phyloP scores from a whole-genome alignment of 2,113 vertebrate species.

The Drymodes brunneopygia region DNA sequence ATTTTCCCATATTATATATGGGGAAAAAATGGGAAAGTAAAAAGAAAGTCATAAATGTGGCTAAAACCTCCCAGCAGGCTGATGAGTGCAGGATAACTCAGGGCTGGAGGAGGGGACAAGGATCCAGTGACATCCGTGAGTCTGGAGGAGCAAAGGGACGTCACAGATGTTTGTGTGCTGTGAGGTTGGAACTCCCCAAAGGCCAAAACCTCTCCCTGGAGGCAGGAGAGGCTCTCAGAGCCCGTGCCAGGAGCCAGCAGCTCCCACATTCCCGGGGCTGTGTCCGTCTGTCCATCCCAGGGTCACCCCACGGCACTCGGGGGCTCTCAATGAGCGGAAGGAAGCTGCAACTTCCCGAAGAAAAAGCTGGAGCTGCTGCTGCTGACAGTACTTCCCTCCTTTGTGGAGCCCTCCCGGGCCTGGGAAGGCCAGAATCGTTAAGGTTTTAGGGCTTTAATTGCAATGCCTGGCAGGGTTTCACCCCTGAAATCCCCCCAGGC shows the following conservation, averaged over 20 bases:
- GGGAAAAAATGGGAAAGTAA: rapidly evolving
- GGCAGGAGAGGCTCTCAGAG: not conserved
- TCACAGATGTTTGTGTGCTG: not conserved
- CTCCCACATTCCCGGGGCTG: not conserved
- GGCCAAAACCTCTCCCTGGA: not conserved
- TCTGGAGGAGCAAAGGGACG: not conserved
- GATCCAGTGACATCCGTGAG: rapidly evolving
- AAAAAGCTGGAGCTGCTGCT: not conserved
- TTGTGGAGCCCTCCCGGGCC: not conserved
- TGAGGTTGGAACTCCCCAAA: not conserved
- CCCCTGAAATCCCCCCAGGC: not conserved
- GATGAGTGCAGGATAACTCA: not conserved
- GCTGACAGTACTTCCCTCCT: constrained; percentile 12
- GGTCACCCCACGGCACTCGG: rapidly evolving
- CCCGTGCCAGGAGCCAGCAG: not conserved
- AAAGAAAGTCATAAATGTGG: not conserved
- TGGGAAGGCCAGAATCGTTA: rapidly evolving
- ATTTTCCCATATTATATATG: not conserved
- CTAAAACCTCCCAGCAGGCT: not conserved
- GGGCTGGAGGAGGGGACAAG: not conserved
- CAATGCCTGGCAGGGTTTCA: not conserved
- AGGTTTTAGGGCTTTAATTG: not conserved
- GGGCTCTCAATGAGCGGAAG: not conserved
- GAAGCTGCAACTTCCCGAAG: constrained; percentile 20
- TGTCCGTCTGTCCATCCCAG: not conserved